Conservation (phyloP, 2,113 vertebrate genomes). For the Benthochromis sp. region DNA sequence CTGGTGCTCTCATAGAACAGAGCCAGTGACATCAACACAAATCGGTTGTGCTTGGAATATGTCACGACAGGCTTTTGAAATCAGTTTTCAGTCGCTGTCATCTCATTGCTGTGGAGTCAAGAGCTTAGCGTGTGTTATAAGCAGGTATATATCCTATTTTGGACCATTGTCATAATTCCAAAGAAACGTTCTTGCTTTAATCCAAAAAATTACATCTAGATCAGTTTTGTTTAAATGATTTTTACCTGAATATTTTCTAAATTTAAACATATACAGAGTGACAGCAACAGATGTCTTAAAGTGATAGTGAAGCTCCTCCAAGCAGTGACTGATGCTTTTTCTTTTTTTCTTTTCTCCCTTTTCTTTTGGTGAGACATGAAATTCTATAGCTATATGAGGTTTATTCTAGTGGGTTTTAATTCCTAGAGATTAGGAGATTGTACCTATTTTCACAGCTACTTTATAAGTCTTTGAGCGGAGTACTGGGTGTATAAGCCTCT, state of each 20-base stretch:
- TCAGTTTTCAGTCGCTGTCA: constrained; percentile 28
- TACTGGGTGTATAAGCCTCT: constrained; percentile 63
- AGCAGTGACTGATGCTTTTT: not conserved
- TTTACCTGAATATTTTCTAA: not conserved
- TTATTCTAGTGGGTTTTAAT: constrained; percentile 27
- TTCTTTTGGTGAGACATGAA: not conserved
- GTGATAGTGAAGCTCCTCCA: not conserved
- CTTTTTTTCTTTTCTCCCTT: not conserved
- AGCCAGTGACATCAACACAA: constrained; percentile 49
- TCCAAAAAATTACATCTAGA: not conserved
- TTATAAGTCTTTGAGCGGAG: constrained; percentile 60
- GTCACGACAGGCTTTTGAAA: constrained; percentile 41
- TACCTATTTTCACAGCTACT: constrained; percentile 51
- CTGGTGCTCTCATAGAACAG: constrained; percentile 32
- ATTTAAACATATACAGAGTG: not conserved
- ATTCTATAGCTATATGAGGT: not conserved
- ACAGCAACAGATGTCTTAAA: not conserved
- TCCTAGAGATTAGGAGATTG: constrained; percentile 49
- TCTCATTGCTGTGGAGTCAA: not conserved
- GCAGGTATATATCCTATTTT: not conserved
- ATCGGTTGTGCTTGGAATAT: constrained; percentile 48
- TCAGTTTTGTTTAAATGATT: not conserved
- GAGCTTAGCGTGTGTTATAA: not conserved
- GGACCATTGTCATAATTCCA: not conserved
- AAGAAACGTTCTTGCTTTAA: not conserved